These are phyloP conservation scores for Carlito syrichta DNA, from an alignment of 2,113 vertebrate species.

Conservation along the genomic window DNA sequence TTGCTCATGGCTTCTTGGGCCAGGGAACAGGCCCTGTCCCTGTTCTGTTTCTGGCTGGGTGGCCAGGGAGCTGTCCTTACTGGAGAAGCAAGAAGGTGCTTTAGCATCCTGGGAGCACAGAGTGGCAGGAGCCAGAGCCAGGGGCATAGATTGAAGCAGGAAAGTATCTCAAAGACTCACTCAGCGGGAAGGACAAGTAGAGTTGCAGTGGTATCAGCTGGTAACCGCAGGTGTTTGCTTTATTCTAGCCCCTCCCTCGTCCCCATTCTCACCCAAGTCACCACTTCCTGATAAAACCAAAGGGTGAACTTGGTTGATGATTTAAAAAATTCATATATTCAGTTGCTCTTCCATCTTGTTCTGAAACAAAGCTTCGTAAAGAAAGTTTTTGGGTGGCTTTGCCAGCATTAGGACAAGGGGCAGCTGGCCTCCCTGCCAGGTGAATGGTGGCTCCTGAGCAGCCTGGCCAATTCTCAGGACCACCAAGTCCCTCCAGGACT, in stretches of 20 bases:
- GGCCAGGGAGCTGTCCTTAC: background rate
- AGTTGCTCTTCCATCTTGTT: background rate
- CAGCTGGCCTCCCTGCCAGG: background rate
- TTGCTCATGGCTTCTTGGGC: background rate
- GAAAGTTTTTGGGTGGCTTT: background rate
- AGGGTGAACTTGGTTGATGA: too few relatives aligned
- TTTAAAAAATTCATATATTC: too few relatives aligned
- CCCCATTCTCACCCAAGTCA: background rate
- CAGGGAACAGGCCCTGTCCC: fast-evolving
- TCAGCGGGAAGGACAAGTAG: too few relatives aligned
- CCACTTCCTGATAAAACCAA: background rate
- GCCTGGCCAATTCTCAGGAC: background rate
- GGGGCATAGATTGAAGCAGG: background rate
- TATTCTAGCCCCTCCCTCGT: too few relatives aligned
- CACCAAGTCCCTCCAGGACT: background rate
- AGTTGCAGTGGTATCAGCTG: fast-evolving
- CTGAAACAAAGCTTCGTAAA: background rate
- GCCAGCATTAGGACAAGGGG: background rate
- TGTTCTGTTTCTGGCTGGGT: background rate
- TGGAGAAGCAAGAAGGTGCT: background rate
- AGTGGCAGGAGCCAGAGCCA: background rate
- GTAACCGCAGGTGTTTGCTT: fast-evolving
- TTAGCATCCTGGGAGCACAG: background rate
- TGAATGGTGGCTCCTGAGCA: fast-evolving
- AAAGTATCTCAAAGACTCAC: background rate